These are phyloP conservation scores for Noctua pronuba DNA, from an alignment of 2,888 invertebrate genomes.

Conservation along the genomic window DNA sequence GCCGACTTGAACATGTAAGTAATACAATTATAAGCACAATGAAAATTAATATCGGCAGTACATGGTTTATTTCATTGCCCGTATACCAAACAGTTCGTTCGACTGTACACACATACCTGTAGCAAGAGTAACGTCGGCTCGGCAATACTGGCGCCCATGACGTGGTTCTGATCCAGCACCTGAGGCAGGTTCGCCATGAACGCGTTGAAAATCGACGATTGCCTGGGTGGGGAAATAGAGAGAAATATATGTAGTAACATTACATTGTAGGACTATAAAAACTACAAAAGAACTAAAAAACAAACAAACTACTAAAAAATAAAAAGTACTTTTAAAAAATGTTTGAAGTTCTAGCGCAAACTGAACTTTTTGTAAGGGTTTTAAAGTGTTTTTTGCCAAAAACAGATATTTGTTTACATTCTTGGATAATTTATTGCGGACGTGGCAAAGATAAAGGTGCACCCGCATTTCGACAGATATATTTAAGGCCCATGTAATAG, in stretches of 20 bases:
- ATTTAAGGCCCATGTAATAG: not conserved
- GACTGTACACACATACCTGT: constrained; percentile 73
- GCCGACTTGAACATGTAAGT: not conserved
- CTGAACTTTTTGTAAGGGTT: not conserved
- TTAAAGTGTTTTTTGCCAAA: not conserved
- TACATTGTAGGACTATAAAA: not conserved
- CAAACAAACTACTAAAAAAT: no score
- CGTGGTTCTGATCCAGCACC: constrained; percentile 98
- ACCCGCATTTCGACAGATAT: not conserved
- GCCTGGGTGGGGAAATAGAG: constrained; percentile 87
- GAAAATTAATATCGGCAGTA: not conserved
- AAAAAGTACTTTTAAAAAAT: not conserved
- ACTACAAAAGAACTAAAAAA: no score
- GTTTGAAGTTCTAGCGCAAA: not conserved
- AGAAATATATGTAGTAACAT: not conserved
- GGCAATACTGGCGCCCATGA: constrained; percentile 97
- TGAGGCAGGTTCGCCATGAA: constrained; percentile 98
- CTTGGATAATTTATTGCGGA: not conserved
- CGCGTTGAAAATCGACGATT: constrained; percentile 98
- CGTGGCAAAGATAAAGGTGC: not conserved
- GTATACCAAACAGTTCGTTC: not conserved
- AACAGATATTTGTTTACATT: not conserved
- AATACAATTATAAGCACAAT: not conserved
- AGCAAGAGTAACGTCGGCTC: constrained; percentile 93
- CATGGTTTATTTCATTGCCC: not conserved